A percentile compares a stretch with the other conserved stretches of the same genome.
These are phyloP conservation scores for Ormyrus rosae DNA, from an alignment of 2,888 invertebrate genomes.

Conservation along the genomic window DNA sequence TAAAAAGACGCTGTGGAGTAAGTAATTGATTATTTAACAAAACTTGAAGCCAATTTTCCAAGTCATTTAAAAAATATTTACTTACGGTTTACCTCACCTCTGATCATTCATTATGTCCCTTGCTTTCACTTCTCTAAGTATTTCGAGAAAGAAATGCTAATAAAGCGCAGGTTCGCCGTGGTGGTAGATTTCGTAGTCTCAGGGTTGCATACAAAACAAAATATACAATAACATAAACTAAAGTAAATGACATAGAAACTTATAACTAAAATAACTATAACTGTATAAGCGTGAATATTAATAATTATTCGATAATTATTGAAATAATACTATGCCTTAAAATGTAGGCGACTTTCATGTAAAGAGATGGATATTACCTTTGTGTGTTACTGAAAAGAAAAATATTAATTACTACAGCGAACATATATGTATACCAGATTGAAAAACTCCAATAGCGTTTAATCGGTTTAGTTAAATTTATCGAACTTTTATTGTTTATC, in stretches of 20 bases:
- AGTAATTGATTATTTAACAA: constrained; percentile 5
- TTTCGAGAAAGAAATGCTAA: constrained; percentile 18
- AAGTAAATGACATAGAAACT: constrained; percentile 58
- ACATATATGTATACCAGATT: constrained; percentile 25
- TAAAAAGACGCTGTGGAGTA: not conserved
- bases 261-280: constrained; percentile 61
- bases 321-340: constrained; percentile 52
- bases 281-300: constrained; percentile 63
- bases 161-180: constrained; percentile 66
- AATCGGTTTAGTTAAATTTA: too few relatives aligned
- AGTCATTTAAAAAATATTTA: constrained; percentile 9
- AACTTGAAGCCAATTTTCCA: not conserved
- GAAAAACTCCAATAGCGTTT: constrained; percentile 48
- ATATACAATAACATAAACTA: constrained; percentile 52
- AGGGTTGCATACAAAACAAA: constrained; percentile 68
- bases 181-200: constrained; percentile 70
- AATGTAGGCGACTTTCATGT: constrained; percentile 51
- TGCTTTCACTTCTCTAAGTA: constrained; percentile 31
- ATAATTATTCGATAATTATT: constrained; percentile 56
- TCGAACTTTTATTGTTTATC: not conserved
- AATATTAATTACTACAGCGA: constrained; percentile 31
- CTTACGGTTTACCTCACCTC: not conserved
- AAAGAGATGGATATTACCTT: constrained; percentile 50
- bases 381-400: constrained; percentile 34
- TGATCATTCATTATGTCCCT: constrained; percentile 1